Base-by-base conservation (phyloP, 2,888 invertebrate species). In the Penaeus monodon region DNA sequence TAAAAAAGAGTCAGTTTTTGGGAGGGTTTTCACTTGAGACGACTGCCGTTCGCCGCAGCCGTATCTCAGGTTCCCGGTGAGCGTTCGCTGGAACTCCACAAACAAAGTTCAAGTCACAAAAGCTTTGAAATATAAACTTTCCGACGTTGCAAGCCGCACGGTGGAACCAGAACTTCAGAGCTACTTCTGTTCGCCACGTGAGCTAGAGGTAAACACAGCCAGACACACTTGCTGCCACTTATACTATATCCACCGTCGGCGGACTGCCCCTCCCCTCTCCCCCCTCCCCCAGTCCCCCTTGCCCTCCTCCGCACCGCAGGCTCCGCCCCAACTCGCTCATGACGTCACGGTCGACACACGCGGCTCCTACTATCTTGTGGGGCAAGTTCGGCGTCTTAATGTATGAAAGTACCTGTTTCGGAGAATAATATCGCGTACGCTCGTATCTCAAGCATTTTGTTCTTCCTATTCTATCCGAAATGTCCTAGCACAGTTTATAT, bases 281-380 rank as follows among this genome's bases (percentile, higher is more conserved):
- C n/a, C n/a, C 81, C 81, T 17, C 24, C 68, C n/a, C 49, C n/a
- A 24, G n/a, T n/a, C 66, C 44, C 77, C 44, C 81, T n/a, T 3
- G 17, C 24, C 33, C 8, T 33, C 38, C 4, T 44, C 68, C 81
- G 14, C 65, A 24, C 68, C 33, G 27, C 81, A 68, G 73, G 33
- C 74, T 73, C 82, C 82, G 63, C 82, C 82, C 33, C 82, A 14
- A 49, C 33, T 14, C 38, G 66, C 12, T 57, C 77, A 74, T 82
- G 82, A 82, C 82, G 82, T 82, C 82, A 82, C 33, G 82, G 74
- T 57, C 74, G 74, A 70, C 82, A 82, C 74, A 82, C 74, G 24
- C 81, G 24, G 57, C 82, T n/a, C 70, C 81, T n/a, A 27, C 49
- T 49, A 44, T 70, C 44, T 2, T 33, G 65, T 33, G 7, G 22